Percentiles rank a stretch among this genome's conserved stretches.
These are phyloP conservation scores for Gavialis gangeticus DNA, from an alignment of 2,113 vertebrate genomes.

Conservation along the genomic window DNA sequence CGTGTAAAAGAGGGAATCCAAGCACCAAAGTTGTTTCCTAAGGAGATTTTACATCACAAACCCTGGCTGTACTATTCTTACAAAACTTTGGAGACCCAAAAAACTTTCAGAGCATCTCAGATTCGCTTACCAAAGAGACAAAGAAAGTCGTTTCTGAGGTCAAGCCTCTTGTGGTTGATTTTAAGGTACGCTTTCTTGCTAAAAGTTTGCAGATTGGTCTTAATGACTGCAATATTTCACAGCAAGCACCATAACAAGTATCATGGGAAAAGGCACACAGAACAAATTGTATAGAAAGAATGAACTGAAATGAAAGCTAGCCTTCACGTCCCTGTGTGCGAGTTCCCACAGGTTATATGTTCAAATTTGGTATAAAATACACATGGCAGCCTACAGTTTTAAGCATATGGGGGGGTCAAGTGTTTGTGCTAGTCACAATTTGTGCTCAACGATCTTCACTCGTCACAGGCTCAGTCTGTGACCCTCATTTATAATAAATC, in stretches of 20 bases:
- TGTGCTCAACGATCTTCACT: neutral
- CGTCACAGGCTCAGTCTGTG: neutral
- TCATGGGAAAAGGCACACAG: neutral
- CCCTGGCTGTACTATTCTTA: fast-evolving
- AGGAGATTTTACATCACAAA: neutral
- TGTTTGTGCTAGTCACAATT: neutral
- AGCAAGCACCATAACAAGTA: constrained; percentile 10
- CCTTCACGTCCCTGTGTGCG: neutral
- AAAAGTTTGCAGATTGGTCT: constrained; percentile 38
- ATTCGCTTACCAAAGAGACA: neutral
- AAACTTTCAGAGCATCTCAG: neutral
- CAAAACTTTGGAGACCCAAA: neutral
- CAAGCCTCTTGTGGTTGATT: constrained; percentile 10
- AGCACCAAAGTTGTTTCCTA: neutral
- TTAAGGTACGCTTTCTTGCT: constrained; percentile 36
- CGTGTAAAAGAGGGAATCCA: neutral
- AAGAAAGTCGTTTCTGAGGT: neutral
- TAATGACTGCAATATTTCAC: constrained; percentile 54
- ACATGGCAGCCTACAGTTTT: neutral
- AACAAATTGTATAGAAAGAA: fast-evolving
- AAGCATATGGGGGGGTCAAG: neutral
- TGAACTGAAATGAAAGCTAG: neutral
- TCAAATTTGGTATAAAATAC: neutral
- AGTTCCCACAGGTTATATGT: neutral
- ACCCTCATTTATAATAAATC: no score